Evolutionary conservation across 2,888 invertebrate genomes (phyloP), one percentile per base, ranked within the genome.

Genomic region (Tetheella fluctuosa): DNA sequence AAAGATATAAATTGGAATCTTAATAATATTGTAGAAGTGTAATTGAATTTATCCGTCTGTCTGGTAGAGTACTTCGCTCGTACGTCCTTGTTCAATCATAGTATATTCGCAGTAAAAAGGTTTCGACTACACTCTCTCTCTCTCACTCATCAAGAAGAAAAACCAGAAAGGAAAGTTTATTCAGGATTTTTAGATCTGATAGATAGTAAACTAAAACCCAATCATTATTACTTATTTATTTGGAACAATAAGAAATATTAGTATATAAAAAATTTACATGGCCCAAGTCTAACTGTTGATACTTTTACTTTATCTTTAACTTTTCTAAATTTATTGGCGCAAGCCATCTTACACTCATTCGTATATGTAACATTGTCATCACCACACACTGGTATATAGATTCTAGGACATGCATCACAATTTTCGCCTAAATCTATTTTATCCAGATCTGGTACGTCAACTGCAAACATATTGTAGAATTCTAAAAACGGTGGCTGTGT

Each of bases 341-440:
- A 48, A 20, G 48, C 48, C 5, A 76, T 52, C 8, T 57, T 60
- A 23, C 81, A 81, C 15, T 63, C 60, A n/a, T 78, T 81, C 0
- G 66, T 62, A 39, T 77, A 81, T 0, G 77, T 79, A 6, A 58
- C 59, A 10, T 70, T 67, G 30, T 80, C 68, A 0, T 60, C 59
- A 0, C 66, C 79, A 34, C 81, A 81, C 0, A 75, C 63, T 0
- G 81, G 80, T 0, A 63, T 70, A 34, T 79, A 81, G 0, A 79
- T 61, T 10, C 74, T 64, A 1, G 61, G 65, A 34, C 81, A 81
- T 48, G 48, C 20, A 10, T 5, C 48, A 10, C 48, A 48, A 17
- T 48, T 48, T 10, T 17, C 2, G 8, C 20, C 10, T 20, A 48
- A 0, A 10, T 1, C 7, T 20, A 48, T 48, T 20, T 48, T 20